These are phyloP conservation scores for Zoanthus sansibaricus DNA, from an alignment of 92 coral and sea anemone genomes.

Conservation along the genomic window DNA sequence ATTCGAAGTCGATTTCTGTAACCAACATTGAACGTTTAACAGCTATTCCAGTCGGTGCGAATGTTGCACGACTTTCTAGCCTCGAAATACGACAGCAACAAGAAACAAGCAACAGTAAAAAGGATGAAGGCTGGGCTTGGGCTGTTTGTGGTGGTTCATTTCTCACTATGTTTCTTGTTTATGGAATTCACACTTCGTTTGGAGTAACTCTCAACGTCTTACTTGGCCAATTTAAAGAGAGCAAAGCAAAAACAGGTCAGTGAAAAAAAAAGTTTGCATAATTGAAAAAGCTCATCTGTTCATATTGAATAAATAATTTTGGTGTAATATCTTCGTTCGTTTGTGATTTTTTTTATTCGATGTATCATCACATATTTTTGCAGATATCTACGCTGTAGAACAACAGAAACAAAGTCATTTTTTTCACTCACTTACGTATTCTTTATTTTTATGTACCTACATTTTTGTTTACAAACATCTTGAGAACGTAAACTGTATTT, in stretches of 20 bases:
- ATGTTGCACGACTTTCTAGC: constrained; percentile 66
- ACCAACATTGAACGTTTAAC: constrained; percentile 77
- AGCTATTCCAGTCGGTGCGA: constrained; percentile 84
- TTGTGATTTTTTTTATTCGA: not conserved
- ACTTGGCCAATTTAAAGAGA: constrained; percentile 75
- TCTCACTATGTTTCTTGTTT: constrained; percentile 83
- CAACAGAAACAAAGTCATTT: too few relatives aligned
- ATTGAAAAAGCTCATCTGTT: not conserved
- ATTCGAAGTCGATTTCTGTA: constrained; percentile 59
- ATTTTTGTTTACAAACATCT: constrained; percentile 4
- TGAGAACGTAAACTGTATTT: not conserved
- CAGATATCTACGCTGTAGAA: not conserved
- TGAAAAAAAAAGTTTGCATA: constrained; percentile 5
- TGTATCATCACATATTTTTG: not conserved
- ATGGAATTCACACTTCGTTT: constrained; percentile 88
- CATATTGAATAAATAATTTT: not conserved
- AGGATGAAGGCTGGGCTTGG: constrained; percentile 86
- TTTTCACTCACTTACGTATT: too few relatives aligned
- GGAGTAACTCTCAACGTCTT: constrained; percentile 80
- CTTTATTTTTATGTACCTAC: not conserved
- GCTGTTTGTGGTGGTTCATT: constrained; percentile 83
- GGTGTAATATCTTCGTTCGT: not conserved
- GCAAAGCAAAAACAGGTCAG: constrained; percentile 86
- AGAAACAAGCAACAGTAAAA: constrained; percentile 6
- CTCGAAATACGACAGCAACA: constrained; percentile 68